Conservation (phyloP, 1,140 invertebrate genomes). For the Thalassaphorura encarpata region DNA sequence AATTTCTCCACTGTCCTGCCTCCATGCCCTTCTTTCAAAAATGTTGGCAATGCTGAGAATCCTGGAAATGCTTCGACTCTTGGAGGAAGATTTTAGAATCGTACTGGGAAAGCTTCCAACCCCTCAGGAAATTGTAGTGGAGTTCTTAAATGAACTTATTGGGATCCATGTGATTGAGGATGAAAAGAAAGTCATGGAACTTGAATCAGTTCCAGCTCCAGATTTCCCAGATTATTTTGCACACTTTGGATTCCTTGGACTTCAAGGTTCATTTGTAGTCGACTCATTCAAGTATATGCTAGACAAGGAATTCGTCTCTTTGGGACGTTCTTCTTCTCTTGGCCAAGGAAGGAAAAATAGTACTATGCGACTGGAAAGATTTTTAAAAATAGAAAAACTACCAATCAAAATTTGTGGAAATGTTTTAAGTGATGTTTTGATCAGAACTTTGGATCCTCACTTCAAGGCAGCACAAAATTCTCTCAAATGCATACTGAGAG, state of each 20-base stretch:
- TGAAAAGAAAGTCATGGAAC: no score
- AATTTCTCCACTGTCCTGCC: conserved; percentile 1
- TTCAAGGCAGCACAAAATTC: background rate
- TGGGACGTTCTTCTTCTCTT: no score
- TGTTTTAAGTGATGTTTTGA: background rate
- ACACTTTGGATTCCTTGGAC: conserved; percentile 9
- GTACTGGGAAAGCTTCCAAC: conserved; percentile 1
- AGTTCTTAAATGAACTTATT: background rate
- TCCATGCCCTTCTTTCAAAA: conserved; percentile 9
- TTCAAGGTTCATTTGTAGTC: background rate
- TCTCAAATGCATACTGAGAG: conserved; percentile 11
- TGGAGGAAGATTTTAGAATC: conserved; percentile 16
- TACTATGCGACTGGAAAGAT: background rate
- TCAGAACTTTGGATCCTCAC: conserved; percentile 1
- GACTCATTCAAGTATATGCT: conserved; percentile 1
- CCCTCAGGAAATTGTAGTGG: background rate
- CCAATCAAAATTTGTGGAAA: background rate
- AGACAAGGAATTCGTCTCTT: background rate
- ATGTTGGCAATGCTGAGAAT: conserved; percentile 17
- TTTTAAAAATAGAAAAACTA: background rate
- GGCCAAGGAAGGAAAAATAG: background rate
- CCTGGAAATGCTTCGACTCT: conserved; percentile 17
- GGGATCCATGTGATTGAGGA: background rate
- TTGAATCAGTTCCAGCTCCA: no score
- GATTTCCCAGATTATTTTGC: background rate